Evolutionary conservation across 2,797 vertebrate genomes (phyloP), one percentile per base, ranked within the genome.

Genomic region (Falco novaeseelandiae): DNA sequence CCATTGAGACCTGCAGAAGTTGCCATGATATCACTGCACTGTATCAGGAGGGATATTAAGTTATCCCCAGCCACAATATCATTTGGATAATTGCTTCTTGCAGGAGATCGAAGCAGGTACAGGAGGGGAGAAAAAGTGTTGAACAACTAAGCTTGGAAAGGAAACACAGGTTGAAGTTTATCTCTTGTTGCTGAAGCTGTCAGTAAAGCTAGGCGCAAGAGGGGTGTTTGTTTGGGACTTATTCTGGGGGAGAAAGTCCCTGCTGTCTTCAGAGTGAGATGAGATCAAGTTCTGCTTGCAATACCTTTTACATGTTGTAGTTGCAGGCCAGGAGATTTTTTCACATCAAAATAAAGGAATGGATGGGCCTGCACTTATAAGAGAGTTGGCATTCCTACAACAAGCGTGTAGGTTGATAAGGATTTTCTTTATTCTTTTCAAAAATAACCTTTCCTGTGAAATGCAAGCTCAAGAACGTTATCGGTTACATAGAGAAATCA

Each of bases 371-470:
- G 74, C 67, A 87, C 91, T 92, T 96, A 44, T 46, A 74, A 95
- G 88, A 90, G 94, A 93, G 88, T 58, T 96, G 92, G 95, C 93
- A 95, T 97, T 96, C 90, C 96, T 95, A 93, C 95, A 97, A 74
- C 74, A 96, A 89, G 92, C 86, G 0, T 87, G 90, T 57, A 73
- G 93, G 78, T 90, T 97, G 96, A 96, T 97, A 97, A 97, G 94
- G 81, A 88, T 96, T 97, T 95, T 96, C 95, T 97, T 96, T 97
- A 94, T 96, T 97, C 95, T 97, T 92, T 97, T 96, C 93, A 93
- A 80, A 96, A 96, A 94, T 96, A 96, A 97, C 95, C 94, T 96
- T 95, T 95, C 80, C 94, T 94, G 83, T 96, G 96, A 97, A 96
- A 97, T 81, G 91, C 94, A 95, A 85, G 95, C 90, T 96, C 44